phyloP scores from a whole-genome alignment of 1,140 invertebrate genomes.

The Lordiphosa clarofinis region DNA sequence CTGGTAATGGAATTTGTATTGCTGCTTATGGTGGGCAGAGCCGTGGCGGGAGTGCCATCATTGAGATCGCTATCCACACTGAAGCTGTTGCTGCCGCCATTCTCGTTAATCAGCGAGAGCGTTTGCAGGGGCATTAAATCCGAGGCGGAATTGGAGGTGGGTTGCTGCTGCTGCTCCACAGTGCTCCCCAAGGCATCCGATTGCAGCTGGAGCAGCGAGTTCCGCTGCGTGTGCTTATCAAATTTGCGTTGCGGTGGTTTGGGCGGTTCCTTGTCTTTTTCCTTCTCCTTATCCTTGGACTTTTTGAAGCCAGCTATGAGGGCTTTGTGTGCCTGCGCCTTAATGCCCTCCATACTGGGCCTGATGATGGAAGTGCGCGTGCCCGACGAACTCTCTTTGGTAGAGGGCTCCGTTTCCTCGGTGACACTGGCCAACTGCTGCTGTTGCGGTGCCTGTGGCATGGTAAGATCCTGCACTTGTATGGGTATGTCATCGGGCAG shows the following conservation, averaged over 20 bases:
- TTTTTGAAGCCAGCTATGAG: constrained; percentile 78
- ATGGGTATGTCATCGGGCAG: constrained; percentile 84
- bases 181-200: constrained; percentile 22
- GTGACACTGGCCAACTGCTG: constrained; percentile 70
- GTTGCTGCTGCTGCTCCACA: constrained; percentile 19
- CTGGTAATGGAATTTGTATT: constrained; percentile 75
- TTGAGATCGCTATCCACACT: constrained; percentile 69
- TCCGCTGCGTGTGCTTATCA: constrained; percentile 75
- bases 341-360: constrained; percentile 78
- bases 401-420: constrained; percentile 67
- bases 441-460: constrained; percentile 60
- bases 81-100: constrained; percentile 67
- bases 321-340: constrained; percentile 76
- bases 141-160: constrained; percentile 30
- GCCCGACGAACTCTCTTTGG: constrained; percentile 58
- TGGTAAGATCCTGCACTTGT: constrained; percentile 69
- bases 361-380: constrained; percentile 71
- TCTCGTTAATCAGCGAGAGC: constrained; percentile 68
- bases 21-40: constrained; percentile 52
- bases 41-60: constrained; percentile 32
- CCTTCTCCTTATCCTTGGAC: constrained; percentile 77
- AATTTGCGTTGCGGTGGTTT: constrained; percentile 77
- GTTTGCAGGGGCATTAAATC: constrained; percentile 70
- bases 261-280: constrained; percentile 67
- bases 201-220: constrained; percentile 71